Base-by-base conservation (phyloP, 2,797 vertebrate genomes). In the Sebastes taczanowskii region DNA sequence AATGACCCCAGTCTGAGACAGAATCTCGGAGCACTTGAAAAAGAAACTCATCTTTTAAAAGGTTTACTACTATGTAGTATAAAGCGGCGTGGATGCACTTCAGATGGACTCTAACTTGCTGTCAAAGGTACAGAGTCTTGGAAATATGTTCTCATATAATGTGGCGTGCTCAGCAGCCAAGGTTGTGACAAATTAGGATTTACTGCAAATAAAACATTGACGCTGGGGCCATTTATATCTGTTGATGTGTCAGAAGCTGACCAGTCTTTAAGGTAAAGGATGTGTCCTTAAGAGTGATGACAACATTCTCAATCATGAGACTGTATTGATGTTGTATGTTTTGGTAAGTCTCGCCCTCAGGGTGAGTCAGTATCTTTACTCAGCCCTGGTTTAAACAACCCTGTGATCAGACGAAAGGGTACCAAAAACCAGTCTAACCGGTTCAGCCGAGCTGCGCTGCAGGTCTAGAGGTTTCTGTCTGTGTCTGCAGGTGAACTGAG, bases 61-160 rank as follows among this genome's bases (percentile, higher is more conserved):
- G 86, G 55, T 83, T 94, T 92, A 88, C 94, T 94, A 92, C 93
- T 91, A 30, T 93, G 94, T 94, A 95, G 93, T 94, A 91, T 66
- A 55, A 66, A 63, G 69, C 56, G 77, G 69, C 30, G 86, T 71
- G 75, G 78, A 64, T 73, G 84, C 84, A 84, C 82, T 84, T 86
- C 72, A 34, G 52, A 77, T 67, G 52, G 87, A 80, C 74, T 82
- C 30, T 79, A 82, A 81, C 80, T 84, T 80, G 70, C 73, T 69
- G 80, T 86, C 68, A 83, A 58, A 86, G 91, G 92, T 93, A 93
- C 91, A 82, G 69, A 88, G 73, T 84, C 64, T 75, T 85, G 91
- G 89, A 90, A 83, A 83, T 71, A 69, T 71, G 90, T 92, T 94
- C 89, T 94, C 91, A 72, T 83, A 66, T 84, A 62, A 68, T 10